Evolutionary conservation across 2,797 vertebrate genomes (phyloP).

Genomic region (Sebastiscus tertius): DNA sequence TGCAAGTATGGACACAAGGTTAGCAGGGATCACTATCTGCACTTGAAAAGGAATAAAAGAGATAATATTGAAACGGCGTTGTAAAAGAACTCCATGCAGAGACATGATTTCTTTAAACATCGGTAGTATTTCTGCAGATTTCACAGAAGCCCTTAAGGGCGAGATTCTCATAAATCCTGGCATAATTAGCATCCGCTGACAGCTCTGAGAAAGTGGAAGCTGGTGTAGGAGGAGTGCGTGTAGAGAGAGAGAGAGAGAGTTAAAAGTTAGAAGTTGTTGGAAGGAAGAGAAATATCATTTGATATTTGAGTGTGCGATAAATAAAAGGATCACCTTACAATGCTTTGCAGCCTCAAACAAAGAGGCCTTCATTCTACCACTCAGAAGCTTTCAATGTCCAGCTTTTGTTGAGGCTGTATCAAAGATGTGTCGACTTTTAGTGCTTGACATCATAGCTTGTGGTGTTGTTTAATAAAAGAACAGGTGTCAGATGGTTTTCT

Average conservation of each 20-base stretch:
- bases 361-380: background rate
- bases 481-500: constrained; percentile 5
- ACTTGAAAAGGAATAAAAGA: constrained; percentile 15
- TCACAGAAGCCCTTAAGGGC: constrained; percentile 12
- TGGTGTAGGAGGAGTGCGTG: background rate
- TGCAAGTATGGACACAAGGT: background rate
- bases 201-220: constrained; percentile 18
- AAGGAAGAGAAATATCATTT: background rate
- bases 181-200: constrained; percentile 37
- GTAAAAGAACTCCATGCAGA: constrained; percentile 4
- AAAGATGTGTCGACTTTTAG: constrained; percentile 15
- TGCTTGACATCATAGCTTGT: constrained; percentile 18
- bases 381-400: background rate
- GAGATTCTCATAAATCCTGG: background rate
- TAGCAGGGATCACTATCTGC: background rate
- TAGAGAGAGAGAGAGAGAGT: background rate
- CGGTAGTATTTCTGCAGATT: constrained; percentile 44
- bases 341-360: background rate
- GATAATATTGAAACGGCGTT: constrained; percentile 11
- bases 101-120: constrained; percentile 31
- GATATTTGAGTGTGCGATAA: background rate
- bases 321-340: background rate
- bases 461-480: constrained; percentile 23
- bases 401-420: background rate
- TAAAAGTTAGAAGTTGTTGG: background rate